Conservation (phyloP, 2,888 invertebrate genomes). For the Tipula lateralis region DNA sequence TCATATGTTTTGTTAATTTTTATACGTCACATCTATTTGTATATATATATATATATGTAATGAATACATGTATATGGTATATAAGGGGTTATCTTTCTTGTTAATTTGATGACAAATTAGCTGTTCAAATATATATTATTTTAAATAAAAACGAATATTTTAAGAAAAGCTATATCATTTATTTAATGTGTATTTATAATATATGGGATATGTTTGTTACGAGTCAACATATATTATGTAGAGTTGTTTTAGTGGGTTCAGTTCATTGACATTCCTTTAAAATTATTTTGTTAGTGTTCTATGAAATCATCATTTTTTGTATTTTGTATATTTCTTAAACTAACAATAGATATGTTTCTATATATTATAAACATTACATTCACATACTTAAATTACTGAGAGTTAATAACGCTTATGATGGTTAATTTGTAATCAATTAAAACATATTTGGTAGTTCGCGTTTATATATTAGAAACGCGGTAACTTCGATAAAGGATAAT, state of each 20-base stretch:
- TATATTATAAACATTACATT: too few species aligned
- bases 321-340: not conserved
- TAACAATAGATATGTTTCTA: not conserved
- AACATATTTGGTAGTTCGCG: too few species aligned
- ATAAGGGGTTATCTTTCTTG: not conserved
- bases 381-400: too few species aligned
- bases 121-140: not conserved
- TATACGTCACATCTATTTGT: not conserved
- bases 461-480: too few species aligned
- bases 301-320: not conserved
- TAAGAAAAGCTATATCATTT: not conserved
- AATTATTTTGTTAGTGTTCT: not conserved
- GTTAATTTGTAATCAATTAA: too few species aligned
- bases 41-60: not conserved
- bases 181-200: too few species aligned
- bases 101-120: slow-evolving; percentile 11
- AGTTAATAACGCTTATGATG: too few species aligned
- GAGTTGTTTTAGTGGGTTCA: not conserved
- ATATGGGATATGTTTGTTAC: not conserved
- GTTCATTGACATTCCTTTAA: not conserved
- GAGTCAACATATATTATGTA: not conserved
- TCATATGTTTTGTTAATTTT: slow-evolving; percentile 1
- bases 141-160: not conserved
- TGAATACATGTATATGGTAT: too few species aligned
- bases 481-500: too few species aligned